phyloP scores from a whole-genome alignment of 2,797 vertebrate species.

The Eleutherodactylus coqui region DNA sequence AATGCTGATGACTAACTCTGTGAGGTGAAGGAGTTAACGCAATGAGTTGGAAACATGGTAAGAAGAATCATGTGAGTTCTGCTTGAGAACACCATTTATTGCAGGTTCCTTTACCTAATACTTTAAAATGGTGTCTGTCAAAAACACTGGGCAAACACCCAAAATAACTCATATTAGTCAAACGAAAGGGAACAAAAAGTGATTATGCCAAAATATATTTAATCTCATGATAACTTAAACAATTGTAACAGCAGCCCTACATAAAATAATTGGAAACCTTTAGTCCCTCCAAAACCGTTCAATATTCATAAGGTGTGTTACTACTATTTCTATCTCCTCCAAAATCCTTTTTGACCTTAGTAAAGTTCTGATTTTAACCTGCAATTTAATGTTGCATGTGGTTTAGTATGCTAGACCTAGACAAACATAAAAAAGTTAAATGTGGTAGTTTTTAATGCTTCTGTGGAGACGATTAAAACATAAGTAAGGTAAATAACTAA shows the following conservation, averaged over 20 bases:
- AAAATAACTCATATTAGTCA: conserved; percentile 60
- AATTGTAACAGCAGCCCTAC: conserved; percentile 61
- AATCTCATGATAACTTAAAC: conserved; percentile 66
- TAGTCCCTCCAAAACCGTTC: conserved; percentile 58
- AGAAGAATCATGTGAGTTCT: conserved; percentile 68
- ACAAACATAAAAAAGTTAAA: conserved; percentile 74
- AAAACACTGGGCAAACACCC: conserved; percentile 58
- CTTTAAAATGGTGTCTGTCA: conserved; percentile 69
- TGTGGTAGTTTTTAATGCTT: conserved; percentile 69
- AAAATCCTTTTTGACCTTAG: conserved; percentile 22
- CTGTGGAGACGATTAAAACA: conserved; percentile 21
- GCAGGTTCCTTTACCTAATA: conserved; percentile 69
- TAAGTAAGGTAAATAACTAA: conserved; percentile 62
- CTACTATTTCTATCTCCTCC: conserved; percentile 17
- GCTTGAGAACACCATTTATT: conserved; percentile 72
- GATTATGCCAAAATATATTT: conserved; percentile 62
- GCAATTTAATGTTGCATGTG: conserved; percentile 62
- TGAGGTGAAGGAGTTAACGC: conserved; percentile 63
- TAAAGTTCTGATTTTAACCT: conserved; percentile 68
- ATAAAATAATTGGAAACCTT: conserved; percentile 65
- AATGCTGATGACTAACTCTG: conserved; percentile 29
- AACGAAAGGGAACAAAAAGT: conserved; percentile 60
- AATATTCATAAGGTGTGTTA: conserved; percentile 32
- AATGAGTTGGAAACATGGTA: conserved; percentile 67
- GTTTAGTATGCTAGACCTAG: conserved; percentile 78